These are phyloP conservation scores for Eristalis tenax DNA, from an alignment of 2,888 invertebrate species.

Conservation along the genomic window DNA sequence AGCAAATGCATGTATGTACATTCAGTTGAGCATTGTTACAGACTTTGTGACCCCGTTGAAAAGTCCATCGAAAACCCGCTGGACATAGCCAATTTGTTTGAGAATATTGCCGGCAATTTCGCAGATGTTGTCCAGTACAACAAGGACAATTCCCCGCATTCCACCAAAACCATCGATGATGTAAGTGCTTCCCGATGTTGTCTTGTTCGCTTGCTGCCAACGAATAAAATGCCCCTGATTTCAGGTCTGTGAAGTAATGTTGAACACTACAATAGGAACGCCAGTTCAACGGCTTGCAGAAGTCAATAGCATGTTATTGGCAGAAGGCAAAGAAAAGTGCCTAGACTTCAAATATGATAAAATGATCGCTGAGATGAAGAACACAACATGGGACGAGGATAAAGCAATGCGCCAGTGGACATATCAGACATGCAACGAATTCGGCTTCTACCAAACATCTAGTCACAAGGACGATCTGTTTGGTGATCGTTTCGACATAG, in stretches of 20 bases:
- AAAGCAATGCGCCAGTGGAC: conserved; percentile 93
- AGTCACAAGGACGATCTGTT: conserved; percentile 83
- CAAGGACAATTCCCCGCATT: conserved; percentile 91
- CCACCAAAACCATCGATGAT: conserved; percentile 90
- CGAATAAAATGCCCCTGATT: not conserved
- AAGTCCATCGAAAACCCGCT: conserved; percentile 83
- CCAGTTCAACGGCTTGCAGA: conserved; percentile 87
- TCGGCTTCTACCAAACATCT: conserved; percentile 97
- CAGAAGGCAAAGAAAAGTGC: conserved; percentile 87
- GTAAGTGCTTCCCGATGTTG: conserved; percentile 76
- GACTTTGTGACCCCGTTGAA: conserved; percentile 89
- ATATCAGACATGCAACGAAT: conserved; percentile 97
- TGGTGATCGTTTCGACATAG: conserved; percentile 88
- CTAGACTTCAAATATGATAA: conserved; percentile 91
- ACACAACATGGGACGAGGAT: conserved; percentile 87
- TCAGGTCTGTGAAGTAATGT: conserved; percentile 89
- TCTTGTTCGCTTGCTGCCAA: no score
- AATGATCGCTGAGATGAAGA: conserved; percentile 86
- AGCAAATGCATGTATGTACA: not conserved
- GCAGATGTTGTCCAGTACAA: conserved; percentile 97
- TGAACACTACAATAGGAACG: conserved; percentile 83
- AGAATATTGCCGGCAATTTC: conserved; percentile 91
- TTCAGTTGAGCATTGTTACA: conserved; percentile 77
- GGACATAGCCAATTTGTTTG: conserved; percentile 91
- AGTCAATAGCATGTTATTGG: conserved; percentile 87